Evolutionary conservation across 2,113 vertebrate species (phyloP).

Genomic region (Gobiocypris rarus): DNA sequence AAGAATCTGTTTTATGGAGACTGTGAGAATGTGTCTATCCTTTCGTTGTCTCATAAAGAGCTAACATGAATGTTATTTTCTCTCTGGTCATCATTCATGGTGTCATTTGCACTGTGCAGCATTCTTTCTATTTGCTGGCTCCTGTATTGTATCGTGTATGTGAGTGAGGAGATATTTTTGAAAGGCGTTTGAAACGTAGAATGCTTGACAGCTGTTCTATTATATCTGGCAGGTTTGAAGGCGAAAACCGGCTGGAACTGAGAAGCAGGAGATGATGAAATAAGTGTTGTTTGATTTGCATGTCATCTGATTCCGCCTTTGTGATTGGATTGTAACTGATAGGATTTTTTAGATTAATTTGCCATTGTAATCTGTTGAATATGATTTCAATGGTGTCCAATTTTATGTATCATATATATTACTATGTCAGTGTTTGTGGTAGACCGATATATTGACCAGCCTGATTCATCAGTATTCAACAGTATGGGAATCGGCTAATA

Average conservation of each 20-base stretch:
- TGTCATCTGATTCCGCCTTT: conserved; percentile 23
- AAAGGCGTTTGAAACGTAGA: conserved; percentile 12
- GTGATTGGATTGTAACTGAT: conserved; percentile 5
- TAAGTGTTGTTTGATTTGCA: conserved; percentile 43
- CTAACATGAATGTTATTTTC: conserved; percentile 9
- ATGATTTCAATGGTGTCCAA: neutral
- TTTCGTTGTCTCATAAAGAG: neutral
- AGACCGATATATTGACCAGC: neutral
- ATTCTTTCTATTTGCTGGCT: neutral
- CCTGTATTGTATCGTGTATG: conserved; percentile 10
- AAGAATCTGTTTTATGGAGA: conserved; percentile 1
- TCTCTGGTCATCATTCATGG: conserved; percentile 4
- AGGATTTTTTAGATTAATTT: neutral
- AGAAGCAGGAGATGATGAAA: conserved; percentile 46
- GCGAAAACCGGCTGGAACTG: neutral
- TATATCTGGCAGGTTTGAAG: conserved; percentile 40
- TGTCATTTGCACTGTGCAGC: conserved; percentile 17
- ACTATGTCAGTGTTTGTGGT: no score
- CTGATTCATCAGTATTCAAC: neutral
- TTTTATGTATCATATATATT: neutral
- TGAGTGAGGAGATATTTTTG: conserved; percentile 6
- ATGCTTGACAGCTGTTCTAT: conserved; percentile 46
- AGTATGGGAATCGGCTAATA: neutral
- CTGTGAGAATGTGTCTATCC: neutral
- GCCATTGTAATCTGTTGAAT: neutral